Percentiles rank a stretch among this genome's conserved stretches.
Conservation (phyloP, 1,140 invertebrate species). For the Brachionus angularis region DNA sequence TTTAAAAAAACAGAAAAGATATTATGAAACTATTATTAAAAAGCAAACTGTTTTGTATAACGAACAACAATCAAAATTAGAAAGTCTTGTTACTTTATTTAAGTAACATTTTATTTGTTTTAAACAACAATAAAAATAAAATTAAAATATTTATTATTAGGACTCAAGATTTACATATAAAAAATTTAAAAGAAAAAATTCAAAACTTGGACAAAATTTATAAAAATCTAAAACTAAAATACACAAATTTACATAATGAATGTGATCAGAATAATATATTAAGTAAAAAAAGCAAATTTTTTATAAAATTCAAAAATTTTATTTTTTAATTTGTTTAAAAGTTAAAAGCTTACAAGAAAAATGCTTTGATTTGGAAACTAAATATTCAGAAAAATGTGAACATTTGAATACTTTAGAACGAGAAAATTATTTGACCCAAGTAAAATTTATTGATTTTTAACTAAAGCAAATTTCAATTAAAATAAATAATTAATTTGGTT, state of each 20-base stretch:
- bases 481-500: background rate
- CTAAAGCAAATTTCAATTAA: background rate
- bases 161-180: no score
- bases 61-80: background rate
- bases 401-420: slow-evolving; percentile 21
- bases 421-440: slow-evolving; percentile 15
- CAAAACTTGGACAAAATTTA: no score
- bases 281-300: no score
- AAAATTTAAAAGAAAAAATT: no score
- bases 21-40: slow-evolving; percentile 29
- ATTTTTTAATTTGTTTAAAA: background rate
- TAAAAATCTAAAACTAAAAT: no score
- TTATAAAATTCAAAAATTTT: no score
- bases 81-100: background rate
- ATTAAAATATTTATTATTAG: no score
- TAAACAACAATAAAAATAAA: no score
- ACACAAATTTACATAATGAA: no score
- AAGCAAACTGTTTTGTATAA: background rate
- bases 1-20: slow-evolving; percentile 19
- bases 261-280: no score
- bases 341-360: slow-evolving; percentile 23
- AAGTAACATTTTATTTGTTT: background rate
- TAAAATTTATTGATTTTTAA: background rate
- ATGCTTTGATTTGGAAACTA: slow-evolving; percentile 32
- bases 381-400: slow-evolving; percentile 44